These are phyloP conservation scores for Acrossocheilus fasciatus DNA, from an alignment of 2,797 vertebrate species.

Conservation along the genomic window DNA sequence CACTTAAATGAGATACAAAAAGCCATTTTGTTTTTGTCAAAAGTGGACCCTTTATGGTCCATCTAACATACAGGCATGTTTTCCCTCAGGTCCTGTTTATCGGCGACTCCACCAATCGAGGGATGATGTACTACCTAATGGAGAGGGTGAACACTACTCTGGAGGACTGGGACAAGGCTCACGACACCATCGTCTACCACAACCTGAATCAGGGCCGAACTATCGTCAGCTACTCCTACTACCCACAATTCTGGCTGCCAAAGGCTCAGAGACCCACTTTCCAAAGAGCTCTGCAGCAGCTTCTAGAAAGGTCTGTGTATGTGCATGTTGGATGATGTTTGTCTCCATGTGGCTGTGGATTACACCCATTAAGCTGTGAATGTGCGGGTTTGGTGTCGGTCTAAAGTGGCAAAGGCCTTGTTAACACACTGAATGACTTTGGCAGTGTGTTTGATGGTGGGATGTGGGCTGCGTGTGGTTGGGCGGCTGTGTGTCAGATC, in stretches of 20 bases:
- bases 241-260: slow-evolving; percentile 94
- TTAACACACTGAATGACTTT: slow-evolving; percentile 40
- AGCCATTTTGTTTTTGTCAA: fast-evolving
- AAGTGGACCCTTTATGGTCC: not conserved
- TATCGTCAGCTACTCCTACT: slow-evolving; percentile 90
- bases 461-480: slow-evolving; percentile 30
- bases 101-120: slow-evolving; percentile 96
- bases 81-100: slow-evolving; percentile 89
- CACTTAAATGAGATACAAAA: not conserved
- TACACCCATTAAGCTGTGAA: slow-evolving; percentile 21
- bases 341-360: slow-evolving; percentile 30
- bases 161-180: slow-evolving; percentile 91
- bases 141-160: slow-evolving; percentile 91
- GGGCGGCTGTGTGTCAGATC: slow-evolving; percentile 18
- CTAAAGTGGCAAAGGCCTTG: slow-evolving; percentile 48
- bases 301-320: slow-evolving; percentile 85
- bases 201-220: slow-evolving; percentile 87
- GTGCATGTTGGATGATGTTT: not conserved
- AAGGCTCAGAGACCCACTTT: slow-evolving; percentile 84
- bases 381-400: slow-evolving; percentile 32
- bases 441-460: slow-evolving; percentile 32
- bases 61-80: not conserved
- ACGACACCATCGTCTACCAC: slow-evolving; percentile 84
- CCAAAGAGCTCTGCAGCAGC: slow-evolving; percentile 86
- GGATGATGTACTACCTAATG: slow-evolving; percentile 97